Base-by-base conservation (phyloP, 2,888 invertebrate genomes). In the Diarsia rubi region DNA sequence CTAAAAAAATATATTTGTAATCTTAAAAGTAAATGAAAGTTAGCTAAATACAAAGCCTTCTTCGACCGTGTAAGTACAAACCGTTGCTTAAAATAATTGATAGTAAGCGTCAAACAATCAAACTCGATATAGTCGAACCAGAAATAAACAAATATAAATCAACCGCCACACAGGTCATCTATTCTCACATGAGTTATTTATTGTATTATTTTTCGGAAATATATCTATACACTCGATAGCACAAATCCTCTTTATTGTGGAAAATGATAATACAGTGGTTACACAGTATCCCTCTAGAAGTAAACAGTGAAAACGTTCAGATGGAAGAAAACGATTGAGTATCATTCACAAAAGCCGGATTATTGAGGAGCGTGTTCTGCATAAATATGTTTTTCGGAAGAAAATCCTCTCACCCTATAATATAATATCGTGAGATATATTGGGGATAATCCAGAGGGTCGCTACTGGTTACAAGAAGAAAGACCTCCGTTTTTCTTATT, bases 351-450 rank as follows among this genome's bases (percentile, higher is more conserved):
- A 75, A 82, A 75, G 57, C 60, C 16, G 45, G 69, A 75, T 64
- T 75, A 82, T 63, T 67, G 16, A 45, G 44, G 44, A 27, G 47
- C 60, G 65, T 78, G 68, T 44, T 63, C 57, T 81, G 78, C 78
- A 78, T 83, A 63, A 78, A 67, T 65, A 84, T 57, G 37, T 52
- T 74, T 63, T 45, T 12, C 16, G 21, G 19, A 59, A 6, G 31
- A 59, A 71, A 49, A 72, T 78, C 12, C 52, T 67, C 44, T 45
- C 52, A 69, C 52, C 57, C 37, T 37, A 37, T 37, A 37, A n/a
- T n/a, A n/a, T n/a, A n/a, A n/a, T 64, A 54, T 49, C 21, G n/a
- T n/a, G 24, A 27, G 31, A 66, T 70, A 47, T 69, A 64, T 68
- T 64, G 67, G 59, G 31, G 67, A 54, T 75, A 68, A 76, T 65